phyloP scores from a whole-genome alignment of 2,888 invertebrate genomes.

The Clivina fossor region DNA sequence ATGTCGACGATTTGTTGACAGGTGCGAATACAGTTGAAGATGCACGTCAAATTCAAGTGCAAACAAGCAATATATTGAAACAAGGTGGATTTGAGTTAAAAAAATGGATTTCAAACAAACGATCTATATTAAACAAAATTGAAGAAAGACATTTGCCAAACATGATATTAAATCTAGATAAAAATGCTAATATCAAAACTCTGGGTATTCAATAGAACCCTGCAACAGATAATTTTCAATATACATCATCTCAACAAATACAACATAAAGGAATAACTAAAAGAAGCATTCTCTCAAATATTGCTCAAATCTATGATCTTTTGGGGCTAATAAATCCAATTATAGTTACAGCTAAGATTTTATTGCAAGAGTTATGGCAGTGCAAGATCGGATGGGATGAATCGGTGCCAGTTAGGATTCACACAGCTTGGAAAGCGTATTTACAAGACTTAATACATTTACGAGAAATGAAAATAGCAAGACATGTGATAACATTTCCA shows the following conservation, averaged over 20 bases:
- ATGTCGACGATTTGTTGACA: slow-evolving; percentile 24
- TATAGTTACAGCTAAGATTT: slow-evolving; percentile 35
- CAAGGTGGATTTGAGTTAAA: slow-evolving; percentile 29
- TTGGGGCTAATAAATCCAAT: slow-evolving; percentile 37
- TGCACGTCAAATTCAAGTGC: slow-evolving; percentile 3
- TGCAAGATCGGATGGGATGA: slow-evolving; percentile 35
- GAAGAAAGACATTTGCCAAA: background rate
- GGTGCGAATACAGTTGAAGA: slow-evolving; percentile 23
- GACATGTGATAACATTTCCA: slow-evolving; percentile 20
- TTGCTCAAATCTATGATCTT: slow-evolving; percentile 38
- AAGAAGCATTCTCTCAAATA: slow-evolving; percentile 32
- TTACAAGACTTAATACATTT: slow-evolving; percentile 16
- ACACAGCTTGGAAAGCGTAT: slow-evolving; percentile 19
- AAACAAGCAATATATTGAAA: slow-evolving; percentile 16
- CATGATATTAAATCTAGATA: background rate
- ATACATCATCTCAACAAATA: background rate
- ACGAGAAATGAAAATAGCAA: slow-evolving; percentile 25
- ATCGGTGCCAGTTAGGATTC: slow-evolving; percentile 20
- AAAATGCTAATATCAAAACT: slow-evolving; percentile 26
- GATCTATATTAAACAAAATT: background rate
- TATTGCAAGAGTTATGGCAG: slow-evolving; percentile 38
- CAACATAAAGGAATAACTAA: slow-evolving; percentile 25
- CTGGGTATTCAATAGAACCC: slow-evolving; percentile 36
- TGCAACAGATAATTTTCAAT: slow-evolving; percentile 30
- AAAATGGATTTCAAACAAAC: slow-evolving; percentile 27